Conservation (phyloP, 2,113 vertebrate species). For the Lepidothrix coronata region DNA sequence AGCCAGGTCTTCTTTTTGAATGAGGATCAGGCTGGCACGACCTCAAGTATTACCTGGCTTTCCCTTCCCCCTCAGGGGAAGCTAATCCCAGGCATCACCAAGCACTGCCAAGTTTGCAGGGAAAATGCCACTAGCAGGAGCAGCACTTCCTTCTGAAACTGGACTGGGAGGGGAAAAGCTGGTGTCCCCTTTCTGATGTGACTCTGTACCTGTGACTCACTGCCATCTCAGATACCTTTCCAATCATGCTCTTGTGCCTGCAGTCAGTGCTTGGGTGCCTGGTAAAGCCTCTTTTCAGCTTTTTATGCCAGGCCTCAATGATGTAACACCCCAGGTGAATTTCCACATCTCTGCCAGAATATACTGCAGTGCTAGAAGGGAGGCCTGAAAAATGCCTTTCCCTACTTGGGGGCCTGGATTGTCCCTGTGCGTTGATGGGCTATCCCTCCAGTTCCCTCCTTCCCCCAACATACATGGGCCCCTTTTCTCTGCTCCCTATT, state of each 20-base stretch:
- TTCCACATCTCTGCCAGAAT: constrained; percentile 30
- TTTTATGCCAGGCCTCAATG: not conserved
- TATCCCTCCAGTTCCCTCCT: not conserved
- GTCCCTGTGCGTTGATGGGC: not conserved
- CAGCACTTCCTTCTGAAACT: constrained; percentile 24
- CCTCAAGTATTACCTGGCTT: not conserved
- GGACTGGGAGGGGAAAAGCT: not conserved
- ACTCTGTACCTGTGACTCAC: constrained; percentile 40
- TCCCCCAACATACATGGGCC: not conserved
- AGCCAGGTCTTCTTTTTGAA: not conserved
- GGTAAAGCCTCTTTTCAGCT: constrained; percentile 23
- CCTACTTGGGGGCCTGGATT: accelerated
- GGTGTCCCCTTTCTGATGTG: constrained; percentile 35
- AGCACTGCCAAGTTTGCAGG: constrained; percentile 10
- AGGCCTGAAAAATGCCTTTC: not conserved
- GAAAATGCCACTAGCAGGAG: constrained; percentile 40
- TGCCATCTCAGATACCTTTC: constrained; percentile 19
- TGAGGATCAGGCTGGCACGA: not conserved
- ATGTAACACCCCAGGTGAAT: constrained; percentile 54
- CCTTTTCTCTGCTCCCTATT: not conserved
- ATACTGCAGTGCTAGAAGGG: not conserved
- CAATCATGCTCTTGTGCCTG: not conserved
- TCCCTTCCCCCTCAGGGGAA: not conserved
- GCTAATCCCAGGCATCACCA: not conserved
- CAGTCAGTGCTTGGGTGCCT: not conserved